Conservation (phyloP, 2,888 invertebrate genomes). For the Andrena haemorrhoa region DNA sequence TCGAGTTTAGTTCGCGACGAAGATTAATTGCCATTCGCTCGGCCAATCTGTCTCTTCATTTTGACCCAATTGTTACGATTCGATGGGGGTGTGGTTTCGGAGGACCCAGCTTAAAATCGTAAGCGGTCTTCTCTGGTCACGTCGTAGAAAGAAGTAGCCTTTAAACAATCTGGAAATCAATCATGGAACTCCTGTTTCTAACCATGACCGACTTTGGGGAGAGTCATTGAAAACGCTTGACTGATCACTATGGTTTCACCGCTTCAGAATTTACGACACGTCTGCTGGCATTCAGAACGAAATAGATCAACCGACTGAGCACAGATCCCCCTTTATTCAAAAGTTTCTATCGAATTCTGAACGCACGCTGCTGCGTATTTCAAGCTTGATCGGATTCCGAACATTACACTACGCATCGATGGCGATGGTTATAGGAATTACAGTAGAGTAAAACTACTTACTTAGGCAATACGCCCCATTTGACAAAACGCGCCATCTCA, state of each 20-base stretch:
- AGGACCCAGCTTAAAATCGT: not conserved
- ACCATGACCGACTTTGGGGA: slow-evolving; percentile 47
- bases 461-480: too few relatives aligned
- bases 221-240: slow-evolving; percentile 38
- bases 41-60: slow-evolving; percentile 23
- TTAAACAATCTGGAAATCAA: slow-evolving; percentile 21
- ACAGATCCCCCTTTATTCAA: slow-evolving; percentile 7
- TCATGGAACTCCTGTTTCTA: slow-evolving; percentile 27
- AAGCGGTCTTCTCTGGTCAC: not conserved
- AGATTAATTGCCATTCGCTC: slow-evolving; percentile 22
- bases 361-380: not conserved
- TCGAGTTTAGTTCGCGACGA: slow-evolving; percentile 21
- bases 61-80: slow-evolving; percentile 5
- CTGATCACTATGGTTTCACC: slow-evolving; percentile 39
- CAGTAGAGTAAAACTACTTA: too few relatives aligned
- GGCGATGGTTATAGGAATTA: too few relatives aligned
- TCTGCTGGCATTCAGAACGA: slow-evolving; percentile 25
- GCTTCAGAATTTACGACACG: slow-evolving; percentile 35
- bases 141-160: too few relatives aligned
- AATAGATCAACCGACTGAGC: slow-evolving; percentile 9
- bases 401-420: too few relatives aligned
- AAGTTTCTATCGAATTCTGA: not conserved
- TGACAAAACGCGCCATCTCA: too few relatives aligned
- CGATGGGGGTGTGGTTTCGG: not conserved
- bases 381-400: not conserved